Conservation (phyloP, 2,797 vertebrate genomes). For the Mus minutoides region DNA sequence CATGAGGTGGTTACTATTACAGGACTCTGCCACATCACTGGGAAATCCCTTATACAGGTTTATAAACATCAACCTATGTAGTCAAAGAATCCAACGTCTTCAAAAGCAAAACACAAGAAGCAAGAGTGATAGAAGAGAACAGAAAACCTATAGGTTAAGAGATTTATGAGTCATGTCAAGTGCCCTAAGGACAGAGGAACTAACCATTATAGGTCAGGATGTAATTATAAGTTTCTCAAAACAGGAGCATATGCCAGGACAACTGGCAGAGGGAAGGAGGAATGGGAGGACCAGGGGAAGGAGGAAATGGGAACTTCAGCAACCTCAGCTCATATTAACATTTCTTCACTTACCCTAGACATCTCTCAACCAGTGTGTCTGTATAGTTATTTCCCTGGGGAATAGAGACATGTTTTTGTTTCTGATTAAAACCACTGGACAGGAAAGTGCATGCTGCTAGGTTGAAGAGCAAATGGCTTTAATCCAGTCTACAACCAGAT, state of each 20-base stretch:
- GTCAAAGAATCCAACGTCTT: background rate
- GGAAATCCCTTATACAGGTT: background rate
- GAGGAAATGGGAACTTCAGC: background rate
- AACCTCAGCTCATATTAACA: background rate
- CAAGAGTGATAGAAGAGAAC: background rate
- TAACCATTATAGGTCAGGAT: background rate
- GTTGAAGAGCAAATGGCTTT: background rate
- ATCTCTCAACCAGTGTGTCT: background rate
- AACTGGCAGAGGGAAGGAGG: background rate
- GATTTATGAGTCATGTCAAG: background rate
- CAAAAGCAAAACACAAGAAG: conserved; percentile 7
- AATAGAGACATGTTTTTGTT: background rate
- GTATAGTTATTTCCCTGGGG: background rate
- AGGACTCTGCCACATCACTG: background rate
- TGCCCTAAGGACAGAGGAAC: background rate
- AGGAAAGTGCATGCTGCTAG: background rate
- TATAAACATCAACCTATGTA: background rate
- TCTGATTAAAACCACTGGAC: background rate
- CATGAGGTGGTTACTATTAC: background rate
- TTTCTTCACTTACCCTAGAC: background rate
- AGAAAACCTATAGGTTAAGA: conserved; percentile 7
- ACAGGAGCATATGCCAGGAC: background rate
- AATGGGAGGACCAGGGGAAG: background rate
- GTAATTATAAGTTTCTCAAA: background rate
- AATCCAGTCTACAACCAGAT: background rate